Evolutionary conservation across 1,140 invertebrate genomes (phyloP).

Genomic region (Solenopsis fugax): DNA sequence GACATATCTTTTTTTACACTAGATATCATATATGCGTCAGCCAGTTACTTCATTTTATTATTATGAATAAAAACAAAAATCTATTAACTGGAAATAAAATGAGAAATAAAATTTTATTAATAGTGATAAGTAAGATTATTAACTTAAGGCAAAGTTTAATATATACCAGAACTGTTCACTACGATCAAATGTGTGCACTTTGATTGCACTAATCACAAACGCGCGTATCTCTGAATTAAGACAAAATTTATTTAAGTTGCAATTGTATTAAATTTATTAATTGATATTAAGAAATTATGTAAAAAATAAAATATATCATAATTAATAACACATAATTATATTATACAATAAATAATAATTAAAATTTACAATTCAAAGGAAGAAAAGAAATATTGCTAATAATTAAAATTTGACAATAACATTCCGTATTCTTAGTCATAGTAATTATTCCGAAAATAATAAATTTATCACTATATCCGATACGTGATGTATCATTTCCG

Average conservation of each 20-base stretch:
- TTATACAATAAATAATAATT: neutral
- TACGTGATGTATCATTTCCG: neutral
- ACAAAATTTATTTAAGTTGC: neutral
- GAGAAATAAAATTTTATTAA: conserved; percentile 2
- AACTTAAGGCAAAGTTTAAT: neutral
- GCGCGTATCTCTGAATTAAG: neutral
- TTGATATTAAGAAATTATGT: neutral
- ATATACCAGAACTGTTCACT: neutral
- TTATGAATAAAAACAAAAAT: neutral
- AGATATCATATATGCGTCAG: conserved; percentile 36
- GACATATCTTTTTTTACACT: conserved; percentile 18
- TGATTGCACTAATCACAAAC: neutral
- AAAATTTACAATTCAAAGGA: neutral
- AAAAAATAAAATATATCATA: conserved; percentile 6
- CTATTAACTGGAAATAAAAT: neutral
- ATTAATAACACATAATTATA: neutral
- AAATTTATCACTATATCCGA: neutral
- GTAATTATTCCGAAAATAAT: conserved; percentile 1
- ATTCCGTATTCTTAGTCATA: conserved; percentile 7
- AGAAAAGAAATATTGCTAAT: neutral
- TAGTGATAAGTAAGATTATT: neutral
- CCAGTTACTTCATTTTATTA: conserved; percentile 21
- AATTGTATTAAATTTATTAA: conserved; percentile 14
- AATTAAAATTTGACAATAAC: neutral
- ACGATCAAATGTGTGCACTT: neutral